These are phyloP conservation scores for Nasonia oneida DNA, from an alignment of 2,888 invertebrate species.

Conservation along the genomic window DNA sequence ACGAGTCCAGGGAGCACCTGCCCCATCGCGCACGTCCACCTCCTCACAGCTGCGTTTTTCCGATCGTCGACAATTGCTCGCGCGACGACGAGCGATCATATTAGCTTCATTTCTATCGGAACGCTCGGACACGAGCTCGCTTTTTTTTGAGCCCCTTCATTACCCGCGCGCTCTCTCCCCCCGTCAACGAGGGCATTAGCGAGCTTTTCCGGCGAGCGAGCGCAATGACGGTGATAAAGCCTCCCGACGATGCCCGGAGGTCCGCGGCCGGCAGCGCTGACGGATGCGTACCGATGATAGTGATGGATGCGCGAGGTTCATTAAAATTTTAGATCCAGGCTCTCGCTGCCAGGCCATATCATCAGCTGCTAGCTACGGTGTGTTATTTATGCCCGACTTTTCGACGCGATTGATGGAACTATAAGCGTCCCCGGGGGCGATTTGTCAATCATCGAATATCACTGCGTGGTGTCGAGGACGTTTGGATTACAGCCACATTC, in stretches of 20 bases:
- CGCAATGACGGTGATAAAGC: conserved; percentile 27
- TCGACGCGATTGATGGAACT: conserved; percentile 3
- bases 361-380: not conserved
- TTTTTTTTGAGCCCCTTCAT: not conserved
- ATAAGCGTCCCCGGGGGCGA: not conserved
- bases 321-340: conserved; percentile 50
- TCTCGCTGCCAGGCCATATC: not conserved
- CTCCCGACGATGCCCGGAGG: not conserved
- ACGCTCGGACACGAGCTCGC: conserved; percentile 1
- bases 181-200: conserved; percentile 1
- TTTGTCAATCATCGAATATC: not conserved
- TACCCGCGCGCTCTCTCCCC: not conserved
- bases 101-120: conserved; percentile 47
- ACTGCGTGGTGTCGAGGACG: not conserved
- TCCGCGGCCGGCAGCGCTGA: not conserved
- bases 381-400: conserved; percentile 11
- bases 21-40: not conserved
- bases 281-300: conserved; percentile 38
- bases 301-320: conserved; percentile 44
- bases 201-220: conserved; percentile 23
- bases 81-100: conserved; percentile 45
- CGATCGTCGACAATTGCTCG: conserved; percentile 1
- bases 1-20: conserved; percentile 25
- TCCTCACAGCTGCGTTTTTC: conserved; percentile 25
- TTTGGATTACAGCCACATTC: no score